phyloP scores from a whole-genome alignment of 35 echinoderm and acorn worm species.

The Heliocidaris erythrogramma region DNA sequence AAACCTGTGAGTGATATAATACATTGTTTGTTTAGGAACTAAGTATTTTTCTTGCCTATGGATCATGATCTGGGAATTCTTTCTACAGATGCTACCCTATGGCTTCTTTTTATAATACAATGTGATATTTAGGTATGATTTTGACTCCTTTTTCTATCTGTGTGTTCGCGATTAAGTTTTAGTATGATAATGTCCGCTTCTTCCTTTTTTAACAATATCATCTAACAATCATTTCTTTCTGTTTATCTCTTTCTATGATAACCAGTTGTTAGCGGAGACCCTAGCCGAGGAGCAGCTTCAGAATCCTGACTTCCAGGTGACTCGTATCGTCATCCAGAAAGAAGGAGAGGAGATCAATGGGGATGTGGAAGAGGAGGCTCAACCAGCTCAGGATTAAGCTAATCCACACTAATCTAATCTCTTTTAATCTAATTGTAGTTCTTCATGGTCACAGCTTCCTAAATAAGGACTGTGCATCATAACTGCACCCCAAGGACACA shows the following conservation, averaged over 20 bases:
- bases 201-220: neutral
- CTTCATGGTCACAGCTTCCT: neutral
- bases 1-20: no score
- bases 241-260: slow-evolving; percentile 22
- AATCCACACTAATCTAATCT: neutral
- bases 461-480: neutral
- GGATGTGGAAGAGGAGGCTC: slow-evolving; percentile 44
- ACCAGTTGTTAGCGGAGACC: slow-evolving; percentile 71
- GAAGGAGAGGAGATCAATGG: slow-evolving; percentile 76
- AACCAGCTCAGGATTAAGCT: slow-evolving; percentile 10
- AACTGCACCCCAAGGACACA: neutral
- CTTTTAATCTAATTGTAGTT: neutral
- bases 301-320: slow-evolving; percentile 81
- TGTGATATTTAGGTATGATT: no score
- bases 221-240: neutral
- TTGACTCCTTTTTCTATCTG: no score
- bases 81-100: no score
- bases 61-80: no score
- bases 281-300: slow-evolving; percentile 63
- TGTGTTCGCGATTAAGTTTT: neutral
- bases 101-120: no score
- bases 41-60: no score
- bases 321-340: slow-evolving; percentile 81
- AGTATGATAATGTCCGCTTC: neutral
- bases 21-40: no score